Evolutionary conservation across 1,140 invertebrate genomes (phyloP).

Genomic region (Drosophila carrolli): DNA sequence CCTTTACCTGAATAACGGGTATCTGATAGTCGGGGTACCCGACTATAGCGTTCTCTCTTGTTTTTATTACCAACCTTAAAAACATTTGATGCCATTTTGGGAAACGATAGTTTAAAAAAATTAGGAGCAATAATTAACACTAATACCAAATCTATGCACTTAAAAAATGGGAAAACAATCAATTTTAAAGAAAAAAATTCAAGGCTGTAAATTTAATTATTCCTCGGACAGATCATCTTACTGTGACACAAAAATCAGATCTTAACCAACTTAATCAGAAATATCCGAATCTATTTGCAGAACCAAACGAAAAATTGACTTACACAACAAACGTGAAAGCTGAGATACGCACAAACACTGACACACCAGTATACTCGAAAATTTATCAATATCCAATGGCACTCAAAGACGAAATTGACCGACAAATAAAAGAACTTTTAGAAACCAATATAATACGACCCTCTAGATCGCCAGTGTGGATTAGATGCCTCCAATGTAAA

Average conservation of each 20-base stretch:
- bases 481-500: neutral
- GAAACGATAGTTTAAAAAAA: conserved; percentile 38
- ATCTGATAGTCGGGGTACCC: too few species aligned
- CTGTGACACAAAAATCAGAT: conserved; percentile 7
- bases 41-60: too few species aligned
- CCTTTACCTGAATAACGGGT: too few species aligned
- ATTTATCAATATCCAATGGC: conserved; percentile 40
- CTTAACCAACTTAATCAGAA: conserved; percentile 7
- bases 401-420: conserved; percentile 33
- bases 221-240: conserved; percentile 11
- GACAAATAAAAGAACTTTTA: conserved; percentile 37
- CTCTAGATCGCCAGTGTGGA: conserved; percentile 11
- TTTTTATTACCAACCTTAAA: too few species aligned
- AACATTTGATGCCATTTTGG: conserved; percentile 33
- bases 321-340: conserved; percentile 38
- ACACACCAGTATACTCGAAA: conserved; percentile 40
- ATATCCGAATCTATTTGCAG: conserved; percentile 15
- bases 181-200: conserved; percentile 25
- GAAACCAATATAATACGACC: conserved; percentile 41
- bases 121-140: conserved; percentile 17
- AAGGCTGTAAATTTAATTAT: conserved; percentile 39
- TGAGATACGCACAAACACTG: conserved; percentile 37
- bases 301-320: too few species aligned
- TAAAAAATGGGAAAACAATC: conserved; percentile 4
- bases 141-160: neutral